Evolutionary conservation across 2,888 invertebrate genomes (phyloP).

Genomic region (Phasia obesa): DNA sequence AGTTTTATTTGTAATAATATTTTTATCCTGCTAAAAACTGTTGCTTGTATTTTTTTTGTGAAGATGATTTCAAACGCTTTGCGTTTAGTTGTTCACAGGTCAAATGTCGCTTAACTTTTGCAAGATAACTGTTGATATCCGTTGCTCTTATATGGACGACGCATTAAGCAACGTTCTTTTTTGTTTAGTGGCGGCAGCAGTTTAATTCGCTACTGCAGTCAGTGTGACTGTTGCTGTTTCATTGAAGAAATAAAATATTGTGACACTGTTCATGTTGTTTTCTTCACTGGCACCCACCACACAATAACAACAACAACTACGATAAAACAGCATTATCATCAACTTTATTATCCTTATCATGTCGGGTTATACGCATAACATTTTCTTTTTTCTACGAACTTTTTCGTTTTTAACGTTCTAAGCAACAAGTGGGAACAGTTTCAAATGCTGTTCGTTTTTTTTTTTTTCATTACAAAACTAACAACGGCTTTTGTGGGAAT

Average conservation of each 20-base stretch:
- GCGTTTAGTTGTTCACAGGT: conserved; percentile 76
- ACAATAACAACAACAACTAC: conserved; percentile 70
- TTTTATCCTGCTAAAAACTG: conserved; percentile 6
- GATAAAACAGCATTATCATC: conserved; percentile 38
- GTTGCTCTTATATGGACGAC: conserved; percentile 77
- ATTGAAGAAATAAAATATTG: conserved; percentile 21
- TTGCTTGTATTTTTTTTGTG: neutral
- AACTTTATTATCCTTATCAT: conserved; percentile 39
- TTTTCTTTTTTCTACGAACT: neutral
- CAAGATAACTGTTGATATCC: conserved; percentile 76
- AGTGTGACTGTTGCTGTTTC: conserved; percentile 17
- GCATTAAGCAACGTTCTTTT: conserved; percentile 48
- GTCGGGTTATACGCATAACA: conserved; percentile 42
- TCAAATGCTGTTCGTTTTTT: conserved; percentile 20
- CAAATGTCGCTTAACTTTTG: conserved; percentile 81
- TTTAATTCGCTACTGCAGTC: conserved; percentile 16
- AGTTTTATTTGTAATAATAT: neutral
- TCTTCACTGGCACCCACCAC: conserved; percentile 44
- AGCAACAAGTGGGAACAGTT: conserved; percentile 69
- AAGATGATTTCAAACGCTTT: conserved; percentile 1
- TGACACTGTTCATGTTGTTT: conserved; percentile 62
- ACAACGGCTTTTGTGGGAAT: conserved; percentile 18
- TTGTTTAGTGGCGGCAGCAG: conserved; percentile 30
- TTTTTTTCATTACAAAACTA: no score
- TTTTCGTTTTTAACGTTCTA: conserved; percentile 8